phyloP scores from a whole-genome alignment of 2,113 vertebrate genomes.

The Junco hyemalis region DNA sequence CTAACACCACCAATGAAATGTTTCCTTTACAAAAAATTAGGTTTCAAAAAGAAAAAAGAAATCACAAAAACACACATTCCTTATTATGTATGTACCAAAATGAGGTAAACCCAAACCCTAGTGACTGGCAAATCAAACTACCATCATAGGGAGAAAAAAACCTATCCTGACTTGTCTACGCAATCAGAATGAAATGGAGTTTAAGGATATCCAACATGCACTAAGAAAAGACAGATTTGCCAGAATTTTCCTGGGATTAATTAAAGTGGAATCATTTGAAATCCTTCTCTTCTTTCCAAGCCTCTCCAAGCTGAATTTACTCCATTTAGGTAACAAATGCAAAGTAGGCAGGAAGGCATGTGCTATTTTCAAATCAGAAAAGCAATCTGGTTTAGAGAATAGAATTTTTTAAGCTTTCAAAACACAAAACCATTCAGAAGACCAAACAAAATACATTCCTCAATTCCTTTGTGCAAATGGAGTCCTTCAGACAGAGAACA shows the following conservation, averaged over 20 bases:
- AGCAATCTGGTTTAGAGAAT: background rate
- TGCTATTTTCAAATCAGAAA: background rate
- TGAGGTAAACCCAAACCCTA: background rate
- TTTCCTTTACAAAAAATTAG: background rate
- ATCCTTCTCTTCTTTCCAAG: background rate
- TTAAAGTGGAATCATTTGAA: background rate
- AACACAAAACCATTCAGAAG: background rate
- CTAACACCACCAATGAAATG: background rate
- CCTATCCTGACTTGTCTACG: background rate
- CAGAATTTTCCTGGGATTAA: conserved; percentile 32
- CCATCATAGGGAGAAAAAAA: no score
- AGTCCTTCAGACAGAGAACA: background rate
- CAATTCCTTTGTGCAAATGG: background rate
- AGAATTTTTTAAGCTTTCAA: conserved; percentile 6
- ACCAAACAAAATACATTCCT: background rate
- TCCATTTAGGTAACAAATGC: background rate
- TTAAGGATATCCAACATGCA: background rate
- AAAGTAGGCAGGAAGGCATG: background rate
- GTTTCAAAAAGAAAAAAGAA: background rate
- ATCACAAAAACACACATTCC: background rate
- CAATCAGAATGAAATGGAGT: background rate
- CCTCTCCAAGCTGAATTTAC: background rate
- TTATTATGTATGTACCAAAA: background rate
- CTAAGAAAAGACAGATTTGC: background rate
- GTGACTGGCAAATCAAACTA: background rate